These are phyloP conservation scores for Campylorhamphus procurvoides DNA, from an alignment of 2,113 vertebrate genomes.

Conservation along the genomic window DNA sequence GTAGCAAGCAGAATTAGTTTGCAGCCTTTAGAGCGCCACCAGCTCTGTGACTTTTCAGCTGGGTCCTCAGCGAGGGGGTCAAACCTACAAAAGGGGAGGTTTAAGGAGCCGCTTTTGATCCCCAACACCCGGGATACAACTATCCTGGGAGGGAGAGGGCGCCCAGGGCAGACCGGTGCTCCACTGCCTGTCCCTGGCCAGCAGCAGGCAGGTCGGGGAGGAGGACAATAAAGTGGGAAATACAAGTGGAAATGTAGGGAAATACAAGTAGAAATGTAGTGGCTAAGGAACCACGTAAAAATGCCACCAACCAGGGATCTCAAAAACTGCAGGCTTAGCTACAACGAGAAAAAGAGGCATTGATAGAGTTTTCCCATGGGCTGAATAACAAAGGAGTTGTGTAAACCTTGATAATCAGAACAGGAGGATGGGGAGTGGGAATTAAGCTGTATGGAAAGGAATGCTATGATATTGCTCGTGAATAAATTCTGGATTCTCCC, in stretches of 20 bases:
- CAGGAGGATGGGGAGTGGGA: not conserved
- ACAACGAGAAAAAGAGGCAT: not conserved
- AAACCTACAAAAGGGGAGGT: not conserved
- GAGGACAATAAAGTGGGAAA: not conserved
- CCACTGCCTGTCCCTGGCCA: not conserved
- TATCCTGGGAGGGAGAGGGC: not conserved
- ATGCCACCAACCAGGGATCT: not conserved
- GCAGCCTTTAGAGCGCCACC: not conserved
- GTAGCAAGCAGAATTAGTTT: not conserved
- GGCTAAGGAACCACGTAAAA: not conserved
- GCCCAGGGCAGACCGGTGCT: not conserved
- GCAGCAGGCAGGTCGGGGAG: not conserved
- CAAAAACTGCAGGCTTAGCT: not conserved
- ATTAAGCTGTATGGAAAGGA: not conserved
- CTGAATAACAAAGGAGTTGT: not conserved
- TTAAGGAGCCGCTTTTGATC: not conserved
- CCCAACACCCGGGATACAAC: fast-evolving
- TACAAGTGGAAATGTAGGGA: not conserved
- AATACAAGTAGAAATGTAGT: not conserved
- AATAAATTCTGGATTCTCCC: not conserved
- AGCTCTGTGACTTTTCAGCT: not conserved
- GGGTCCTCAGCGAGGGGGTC: not conserved
- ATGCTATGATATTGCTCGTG: not conserved
- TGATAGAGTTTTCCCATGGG: not conserved
- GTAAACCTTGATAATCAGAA: not conserved